Conservation (phyloP, 2,113 vertebrate species). For the Melanocharis versteri region DNA sequence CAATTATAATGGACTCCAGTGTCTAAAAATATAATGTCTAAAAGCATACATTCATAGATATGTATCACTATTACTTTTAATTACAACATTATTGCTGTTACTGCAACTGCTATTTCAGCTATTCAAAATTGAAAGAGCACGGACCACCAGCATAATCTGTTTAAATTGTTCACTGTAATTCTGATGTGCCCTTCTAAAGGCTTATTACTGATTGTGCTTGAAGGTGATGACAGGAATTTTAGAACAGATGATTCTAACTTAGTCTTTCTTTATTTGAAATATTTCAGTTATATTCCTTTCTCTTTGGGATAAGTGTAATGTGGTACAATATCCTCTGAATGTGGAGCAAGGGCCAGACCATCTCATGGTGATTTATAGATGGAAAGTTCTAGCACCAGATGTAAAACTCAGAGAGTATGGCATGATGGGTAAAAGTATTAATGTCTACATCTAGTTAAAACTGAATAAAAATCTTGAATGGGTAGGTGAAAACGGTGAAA, state of each 20-base stretch:
- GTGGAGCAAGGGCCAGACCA: neutral
- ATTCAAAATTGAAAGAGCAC: neutral
- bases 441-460: neutral
- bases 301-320: neutral
- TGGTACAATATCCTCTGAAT: neutral
- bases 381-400: neutral
- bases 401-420: neutral
- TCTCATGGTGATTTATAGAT: neutral
- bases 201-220: neutral
- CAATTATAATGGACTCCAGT: neutral
- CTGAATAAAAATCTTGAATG: neutral
- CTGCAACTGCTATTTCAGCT: neutral
- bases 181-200: neutral
- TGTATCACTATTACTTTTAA: neutral
- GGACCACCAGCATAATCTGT: neutral
- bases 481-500: accelerated
- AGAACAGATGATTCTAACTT: neutral
- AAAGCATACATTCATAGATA: neutral
- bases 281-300: neutral
- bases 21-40: neutral
- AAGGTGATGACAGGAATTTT: neutral
- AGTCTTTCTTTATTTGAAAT: neutral
- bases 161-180: neutral
- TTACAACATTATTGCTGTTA: neutral
- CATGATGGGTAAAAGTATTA: neutral